A percentile compares a stretch with the other conserved stretches of the same genome.
Conservation (phyloP, 2,888 invertebrate species). For the Pristionchus entomophagus region DNA sequence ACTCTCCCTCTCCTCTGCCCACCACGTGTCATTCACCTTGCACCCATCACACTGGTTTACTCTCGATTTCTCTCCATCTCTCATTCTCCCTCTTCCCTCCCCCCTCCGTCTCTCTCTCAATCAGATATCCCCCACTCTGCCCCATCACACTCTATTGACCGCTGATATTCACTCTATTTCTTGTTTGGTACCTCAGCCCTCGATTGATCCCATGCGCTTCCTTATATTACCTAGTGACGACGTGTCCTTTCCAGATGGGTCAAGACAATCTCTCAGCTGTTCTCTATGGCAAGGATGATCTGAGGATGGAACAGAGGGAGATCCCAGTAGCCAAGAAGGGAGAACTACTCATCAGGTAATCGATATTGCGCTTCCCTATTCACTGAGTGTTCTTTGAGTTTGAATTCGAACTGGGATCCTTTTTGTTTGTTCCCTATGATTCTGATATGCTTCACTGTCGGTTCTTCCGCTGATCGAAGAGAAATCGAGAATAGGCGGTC, state of each 20-base stretch:
- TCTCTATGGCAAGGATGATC: slow-evolving; percentile 60
- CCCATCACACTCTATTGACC: slow-evolving; percentile 33
- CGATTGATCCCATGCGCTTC: not conserved
- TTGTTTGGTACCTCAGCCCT: not conserved
- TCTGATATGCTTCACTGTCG: no score
- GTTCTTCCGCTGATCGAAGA: not conserved
- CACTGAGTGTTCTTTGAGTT: no score
- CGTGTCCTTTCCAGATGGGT: not conserved
- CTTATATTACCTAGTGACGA: not conserved
- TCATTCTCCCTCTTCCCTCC: not conserved
- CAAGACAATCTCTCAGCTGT: slow-evolving; percentile 64
- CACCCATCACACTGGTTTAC: slow-evolving; percentile 7
- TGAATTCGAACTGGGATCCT: no score
- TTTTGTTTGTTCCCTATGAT: no score
- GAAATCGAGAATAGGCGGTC: no score
- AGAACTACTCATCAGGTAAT: slow-evolving; percentile 56
- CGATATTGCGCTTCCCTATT: no score
- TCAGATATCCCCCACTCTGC: not conserved
- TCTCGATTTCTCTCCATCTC: not conserved
- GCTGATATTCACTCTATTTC: slow-evolving; percentile 2
- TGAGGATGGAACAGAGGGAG: slow-evolving; percentile 59
- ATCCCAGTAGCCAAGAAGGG: slow-evolving; percentile 56
- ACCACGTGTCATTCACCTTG: slow-evolving; percentile 8
- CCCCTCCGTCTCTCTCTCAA: slow-evolving; percentile 9
- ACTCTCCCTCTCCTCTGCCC: not conserved